Evolutionary conservation across 2,888 invertebrate genomes (phyloP).

Genomic region (Scaptomyza caliginosa): DNA sequence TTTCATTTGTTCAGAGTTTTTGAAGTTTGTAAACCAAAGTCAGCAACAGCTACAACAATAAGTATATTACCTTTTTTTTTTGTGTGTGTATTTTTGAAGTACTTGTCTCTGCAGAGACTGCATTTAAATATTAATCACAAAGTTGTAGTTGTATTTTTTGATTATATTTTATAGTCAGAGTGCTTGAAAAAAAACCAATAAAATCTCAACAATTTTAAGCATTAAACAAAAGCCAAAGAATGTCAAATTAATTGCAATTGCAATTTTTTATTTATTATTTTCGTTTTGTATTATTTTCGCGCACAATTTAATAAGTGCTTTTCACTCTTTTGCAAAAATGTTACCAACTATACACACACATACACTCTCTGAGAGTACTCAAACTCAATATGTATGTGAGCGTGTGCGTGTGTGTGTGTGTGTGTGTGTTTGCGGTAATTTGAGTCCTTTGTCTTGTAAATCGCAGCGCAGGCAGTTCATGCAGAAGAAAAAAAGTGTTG

Average conservation of each 20-base stretch:
- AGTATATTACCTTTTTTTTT: not conserved
- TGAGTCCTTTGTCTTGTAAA: constrained; percentile 55
- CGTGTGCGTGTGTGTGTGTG: not conserved
- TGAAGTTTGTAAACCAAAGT: not conserved
- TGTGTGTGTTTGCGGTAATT: constrained; percentile 36
- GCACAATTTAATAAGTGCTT: constrained; percentile 16
- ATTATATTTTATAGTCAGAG: not conserved
- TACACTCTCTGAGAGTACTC: constrained; percentile 1
- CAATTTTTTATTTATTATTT: too few relatives aligned
- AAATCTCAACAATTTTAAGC: constrained; percentile 4
- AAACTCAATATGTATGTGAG: too few relatives aligned
- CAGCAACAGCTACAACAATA: not conserved
- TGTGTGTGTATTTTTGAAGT: too few relatives aligned
- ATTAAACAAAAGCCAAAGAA: constrained; percentile 1
- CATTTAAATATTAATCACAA: not conserved
- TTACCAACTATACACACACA: constrained; percentile 5
- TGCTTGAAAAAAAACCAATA: too few relatives aligned
- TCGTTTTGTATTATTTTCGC: constrained; percentile 12
- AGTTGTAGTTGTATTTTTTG: not conserved
- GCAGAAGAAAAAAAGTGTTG: constrained; percentile 54
- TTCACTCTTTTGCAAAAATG: constrained; percentile 18
- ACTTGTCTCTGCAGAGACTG: not conserved
- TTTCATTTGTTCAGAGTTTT: not conserved
- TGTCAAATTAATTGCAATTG: constrained; percentile 26
- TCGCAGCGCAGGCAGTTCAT: constrained; percentile 16